phyloP scores from a whole-genome alignment of 2,888 invertebrate species.

The Mellilla xanthometata region DNA sequence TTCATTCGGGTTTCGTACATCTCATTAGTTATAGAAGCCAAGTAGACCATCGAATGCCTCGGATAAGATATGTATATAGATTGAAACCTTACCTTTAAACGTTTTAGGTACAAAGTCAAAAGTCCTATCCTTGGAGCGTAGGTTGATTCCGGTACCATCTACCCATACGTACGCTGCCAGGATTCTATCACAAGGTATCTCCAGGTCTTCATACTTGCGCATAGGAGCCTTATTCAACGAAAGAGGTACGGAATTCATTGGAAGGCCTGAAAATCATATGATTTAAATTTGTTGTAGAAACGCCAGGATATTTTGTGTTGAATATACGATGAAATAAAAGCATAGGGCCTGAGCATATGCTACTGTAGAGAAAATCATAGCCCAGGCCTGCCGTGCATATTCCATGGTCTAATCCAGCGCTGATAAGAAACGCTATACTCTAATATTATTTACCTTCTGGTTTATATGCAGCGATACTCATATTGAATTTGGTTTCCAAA shows the following conservation, averaged over 20 bases:
- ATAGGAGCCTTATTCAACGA: conserved; percentile 73
- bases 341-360: too few species aligned
- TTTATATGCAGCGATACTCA: conserved; percentile 35
- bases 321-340: too few species aligned
- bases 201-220: conserved; percentile 83
- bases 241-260: conserved; percentile 64
- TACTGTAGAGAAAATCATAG: too few species aligned
- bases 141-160: conserved; percentile 87
- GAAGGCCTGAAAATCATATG: conserved; percentile 28
- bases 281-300: too few species aligned
- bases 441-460: conserved; percentile 35
- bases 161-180: conserved; percentile 89
- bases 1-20: too few species aligned
- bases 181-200: conserved; percentile 81
- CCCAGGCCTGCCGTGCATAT: too few species aligned
- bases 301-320: too few species aligned
- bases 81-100: conserved; percentile 67
- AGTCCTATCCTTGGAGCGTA: conserved; percentile 87
- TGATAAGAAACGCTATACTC: too few species aligned
- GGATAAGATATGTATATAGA: too few species aligned
- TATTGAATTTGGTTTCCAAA: conserved; percentile 22
- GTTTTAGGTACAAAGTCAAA: conserved; percentile 84
- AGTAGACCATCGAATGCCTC: too few species aligned
- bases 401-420: too few species aligned
- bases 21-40: too few species aligned